Conservation (phyloP, 2,113 vertebrate genomes). For the Sphyrna mokarran region DNA sequence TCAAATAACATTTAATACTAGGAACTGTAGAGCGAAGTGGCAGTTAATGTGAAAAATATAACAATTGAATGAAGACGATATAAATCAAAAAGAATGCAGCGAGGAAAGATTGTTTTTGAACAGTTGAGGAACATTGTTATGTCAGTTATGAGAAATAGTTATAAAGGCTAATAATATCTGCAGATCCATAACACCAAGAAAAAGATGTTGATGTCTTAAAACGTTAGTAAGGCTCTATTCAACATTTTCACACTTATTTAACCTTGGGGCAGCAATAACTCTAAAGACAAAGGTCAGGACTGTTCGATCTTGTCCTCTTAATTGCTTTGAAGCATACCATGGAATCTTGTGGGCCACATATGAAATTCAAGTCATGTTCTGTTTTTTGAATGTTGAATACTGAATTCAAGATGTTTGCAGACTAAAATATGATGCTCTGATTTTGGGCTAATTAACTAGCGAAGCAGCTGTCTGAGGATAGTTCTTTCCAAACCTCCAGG, state of each 20-base stretch:
- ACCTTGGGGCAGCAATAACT: not conserved
- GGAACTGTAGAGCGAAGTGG: not conserved
- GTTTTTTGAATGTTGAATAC: too few relatives aligned
- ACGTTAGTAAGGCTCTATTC: not conserved
- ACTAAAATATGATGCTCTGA: not conserved
- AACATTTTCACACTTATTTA: not conserved
- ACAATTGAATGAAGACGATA: not conserved
- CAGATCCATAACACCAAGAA: not conserved
- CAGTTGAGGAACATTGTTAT: not conserved
- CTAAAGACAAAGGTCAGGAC: not conserved
- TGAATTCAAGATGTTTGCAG: not conserved
- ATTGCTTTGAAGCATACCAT: not conserved
- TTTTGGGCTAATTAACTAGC: not conserved
- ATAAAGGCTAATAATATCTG: not conserved
- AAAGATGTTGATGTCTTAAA: not conserved
- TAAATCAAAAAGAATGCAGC: not conserved
- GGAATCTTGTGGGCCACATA: not conserved
- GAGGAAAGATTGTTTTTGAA: not conserved
- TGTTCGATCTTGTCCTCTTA: not conserved
- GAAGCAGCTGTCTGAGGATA: not conserved
- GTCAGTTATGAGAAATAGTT: not conserved
- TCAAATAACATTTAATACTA: not conserved
- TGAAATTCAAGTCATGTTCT: not conserved
- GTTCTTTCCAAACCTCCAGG: not conserved
- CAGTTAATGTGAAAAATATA: not conserved